Base-by-base conservation (phyloP, 2,113 vertebrate species). In the Lethenteron camtschaticum region DNA sequence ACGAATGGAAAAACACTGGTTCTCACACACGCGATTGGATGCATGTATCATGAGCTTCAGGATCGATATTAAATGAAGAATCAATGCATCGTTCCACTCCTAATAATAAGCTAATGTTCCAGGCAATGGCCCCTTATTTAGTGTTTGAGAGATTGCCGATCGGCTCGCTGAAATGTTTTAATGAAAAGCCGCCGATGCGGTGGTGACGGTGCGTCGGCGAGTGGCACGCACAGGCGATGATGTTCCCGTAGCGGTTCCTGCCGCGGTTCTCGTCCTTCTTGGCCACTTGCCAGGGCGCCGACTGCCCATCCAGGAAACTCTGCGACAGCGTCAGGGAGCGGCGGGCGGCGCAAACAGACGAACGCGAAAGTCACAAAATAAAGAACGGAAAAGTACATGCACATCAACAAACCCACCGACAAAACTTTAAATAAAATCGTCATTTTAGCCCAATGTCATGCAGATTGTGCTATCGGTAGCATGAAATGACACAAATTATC, bases 241-340 rank as follows among this genome's bases (percentile, higher is more conserved):
- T 96, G 81, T 96, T 96, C 41, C 92, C 92, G 0, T 96, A 96
- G 82, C 92, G 85, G 75, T 96, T 96, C 84, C 96, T 96, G 76
- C 88, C 94, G 77, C 90, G 90, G 75, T 96, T 96, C 76, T 91
- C 90, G 0, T 96, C 90, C 74, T 96, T 94, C 76, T 96, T 96
- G 79, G 92, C 92, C 1, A 86, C 92, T 20, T 96, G 89, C 92
- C 92, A 96, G 8, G 92, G 89, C 4, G 90, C 90, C 0, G 89
- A 88, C 82, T 95, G 92, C 74, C 92, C 92, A 74, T 96, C 90
- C 0, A 90, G 87, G 73, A 95, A 80, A 18, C 88, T 87, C 90
- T 96, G 80, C 60, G 83, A 79, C 76, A 41, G 41, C 41, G 41
- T 41, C 4, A 41, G 41, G 41, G 41, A 41, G 41, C 41, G 6